Percentiles rank a stretch among this genome's conserved stretches.
Conservation (phyloP, 2,113 vertebrate species). For the Semnornis frantzii region DNA sequence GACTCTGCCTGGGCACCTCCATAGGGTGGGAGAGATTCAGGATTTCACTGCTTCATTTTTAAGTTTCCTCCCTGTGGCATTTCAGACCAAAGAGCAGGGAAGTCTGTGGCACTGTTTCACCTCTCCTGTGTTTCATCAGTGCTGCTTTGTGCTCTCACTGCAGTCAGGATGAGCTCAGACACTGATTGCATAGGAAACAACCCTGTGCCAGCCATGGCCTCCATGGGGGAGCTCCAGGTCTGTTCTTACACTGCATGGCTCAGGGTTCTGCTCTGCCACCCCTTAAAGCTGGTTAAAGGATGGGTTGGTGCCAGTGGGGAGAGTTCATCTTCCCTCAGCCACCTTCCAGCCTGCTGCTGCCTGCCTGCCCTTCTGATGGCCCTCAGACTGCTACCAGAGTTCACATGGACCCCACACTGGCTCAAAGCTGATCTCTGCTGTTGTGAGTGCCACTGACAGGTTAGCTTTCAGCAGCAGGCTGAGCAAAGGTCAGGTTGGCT, state of each 20-base stretch:
- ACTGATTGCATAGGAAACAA: neutral
- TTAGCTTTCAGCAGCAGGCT: neutral
- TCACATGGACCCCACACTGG: neutral
- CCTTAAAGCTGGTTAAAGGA: neutral
- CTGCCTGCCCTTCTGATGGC: neutral
- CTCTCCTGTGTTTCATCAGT: neutral
- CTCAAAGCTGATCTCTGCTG: neutral
- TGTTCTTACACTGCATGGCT: rapidly evolving
- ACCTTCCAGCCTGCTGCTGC: neutral
- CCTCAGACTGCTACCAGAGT: neutral
- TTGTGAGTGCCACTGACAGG: neutral
- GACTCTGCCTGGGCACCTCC: neutral
- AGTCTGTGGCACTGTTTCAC: too few species aligned
- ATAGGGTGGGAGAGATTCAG: neutral
- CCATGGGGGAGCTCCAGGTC: neutral
- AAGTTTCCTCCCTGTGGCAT: neutral
- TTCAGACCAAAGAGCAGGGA: neutral
- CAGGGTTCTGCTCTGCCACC: neutral
- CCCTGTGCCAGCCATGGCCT: neutral
- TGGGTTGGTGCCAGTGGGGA: neutral
- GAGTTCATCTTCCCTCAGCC: neutral
- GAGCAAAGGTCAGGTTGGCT: neutral
- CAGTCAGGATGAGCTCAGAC: neutral
- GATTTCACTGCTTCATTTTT: neutral
- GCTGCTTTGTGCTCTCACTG: neutral